Conservation (phyloP, 1,140 invertebrate species). For the Drosophila asahinai region DNA sequence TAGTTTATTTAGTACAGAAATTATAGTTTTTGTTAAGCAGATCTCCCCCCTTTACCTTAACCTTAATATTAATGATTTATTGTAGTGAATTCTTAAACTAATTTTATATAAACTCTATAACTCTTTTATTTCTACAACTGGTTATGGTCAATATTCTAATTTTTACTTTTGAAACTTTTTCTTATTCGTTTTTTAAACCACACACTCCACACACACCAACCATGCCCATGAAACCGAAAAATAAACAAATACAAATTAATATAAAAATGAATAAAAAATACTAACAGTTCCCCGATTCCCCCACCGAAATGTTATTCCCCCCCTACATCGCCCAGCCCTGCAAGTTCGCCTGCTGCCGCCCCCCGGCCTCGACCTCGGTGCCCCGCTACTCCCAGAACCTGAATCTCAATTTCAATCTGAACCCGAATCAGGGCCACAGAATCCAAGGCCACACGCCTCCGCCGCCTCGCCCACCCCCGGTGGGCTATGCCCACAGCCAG, state of each 20-base stretch:
- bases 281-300: constrained; percentile 80
- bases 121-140: constrained; percentile 63
- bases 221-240: constrained; percentile 35
- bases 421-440: constrained; percentile 22
- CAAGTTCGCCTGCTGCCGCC: constrained; percentile 78
- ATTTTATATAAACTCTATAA: constrained; percentile 51
- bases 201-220: constrained; percentile 32
- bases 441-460: constrained; percentile 55
- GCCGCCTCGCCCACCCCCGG: constrained; percentile 76
- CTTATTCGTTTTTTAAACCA: constrained; percentile 59
- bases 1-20: not conserved
- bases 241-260: not conserved
- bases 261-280: constrained; percentile 2
- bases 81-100: constrained; percentile 42
- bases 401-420: constrained; percentile 28
- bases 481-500: constrained; percentile 51
- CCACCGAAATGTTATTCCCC: constrained; percentile 84
- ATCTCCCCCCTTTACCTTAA: not conserved
- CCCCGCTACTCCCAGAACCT: constrained; percentile 75
- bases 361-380: constrained; percentile 70
- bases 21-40: constrained; percentile 15
- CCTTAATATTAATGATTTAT: constrained; percentile 21
- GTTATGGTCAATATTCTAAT: constrained; percentile 80
- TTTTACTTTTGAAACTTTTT: constrained; percentile 73
- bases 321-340: constrained; percentile 83